These are phyloP conservation scores for Hydrolagus affinis DNA, from an alignment of 2,113 vertebrate genomes.

Conservation along the genomic window DNA sequence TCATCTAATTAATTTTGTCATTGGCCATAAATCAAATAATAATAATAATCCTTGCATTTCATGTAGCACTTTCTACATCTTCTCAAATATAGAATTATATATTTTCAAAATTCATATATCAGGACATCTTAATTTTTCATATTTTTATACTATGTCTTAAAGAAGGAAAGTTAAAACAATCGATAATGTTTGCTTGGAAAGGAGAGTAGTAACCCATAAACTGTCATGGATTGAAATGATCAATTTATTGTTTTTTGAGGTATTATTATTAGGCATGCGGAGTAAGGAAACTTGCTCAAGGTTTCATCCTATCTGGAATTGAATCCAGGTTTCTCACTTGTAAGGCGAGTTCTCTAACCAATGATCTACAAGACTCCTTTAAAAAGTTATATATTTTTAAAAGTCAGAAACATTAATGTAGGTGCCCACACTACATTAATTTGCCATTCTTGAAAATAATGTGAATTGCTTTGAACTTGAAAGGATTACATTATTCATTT, in stretches of 20 bases:
- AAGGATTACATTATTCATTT: background rate
- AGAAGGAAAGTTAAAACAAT: background rate
- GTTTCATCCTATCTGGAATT: background rate
- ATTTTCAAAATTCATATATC: background rate
- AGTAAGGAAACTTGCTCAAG: too few relatives aligned
- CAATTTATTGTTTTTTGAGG: too few relatives aligned
- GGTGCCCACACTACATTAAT: background rate
- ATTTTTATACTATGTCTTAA: background rate
- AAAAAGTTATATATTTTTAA: too few relatives aligned
- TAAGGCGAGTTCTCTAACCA: too few relatives aligned
- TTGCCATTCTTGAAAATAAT: background rate
- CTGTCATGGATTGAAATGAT: too few relatives aligned
- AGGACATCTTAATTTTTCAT: background rate
- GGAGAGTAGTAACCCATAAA: too few relatives aligned
- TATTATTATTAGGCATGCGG: too few relatives aligned
- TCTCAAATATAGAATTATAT: background rate
- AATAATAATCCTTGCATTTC: too few relatives aligned
- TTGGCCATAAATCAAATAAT: background rate
- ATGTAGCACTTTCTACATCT: too few relatives aligned
- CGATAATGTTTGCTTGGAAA: background rate
- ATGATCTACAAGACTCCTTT: too few relatives aligned
- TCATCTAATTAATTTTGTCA: background rate
- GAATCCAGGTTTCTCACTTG: too few relatives aligned
- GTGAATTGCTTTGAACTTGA: background rate
- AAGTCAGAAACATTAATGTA: background rate